phyloP scores from a whole-genome alignment of 2,888 invertebrate species.

The Drosophila anomelani region DNA sequence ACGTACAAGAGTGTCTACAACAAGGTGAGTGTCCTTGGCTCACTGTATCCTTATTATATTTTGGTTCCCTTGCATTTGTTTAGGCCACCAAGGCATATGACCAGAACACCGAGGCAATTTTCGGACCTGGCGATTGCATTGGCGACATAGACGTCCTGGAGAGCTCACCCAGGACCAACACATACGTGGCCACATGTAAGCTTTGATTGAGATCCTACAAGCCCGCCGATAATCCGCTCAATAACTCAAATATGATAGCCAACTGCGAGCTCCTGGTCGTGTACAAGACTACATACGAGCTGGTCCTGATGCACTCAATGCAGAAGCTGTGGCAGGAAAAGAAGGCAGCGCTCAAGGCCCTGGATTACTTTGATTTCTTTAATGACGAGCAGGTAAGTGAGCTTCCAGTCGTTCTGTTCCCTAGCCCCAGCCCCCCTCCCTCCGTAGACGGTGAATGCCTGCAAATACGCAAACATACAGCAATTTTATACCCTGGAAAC shows the following conservation, averaged over 20 bases:
- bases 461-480: constrained; percentile 68
- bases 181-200: constrained; percentile 62
- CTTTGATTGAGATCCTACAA: too few relatives aligned
- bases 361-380: constrained; percentile 81
- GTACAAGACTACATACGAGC: constrained; percentile 86
- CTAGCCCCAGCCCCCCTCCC: not conserved
- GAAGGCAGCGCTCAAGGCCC: constrained; percentile 68
- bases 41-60: too few relatives aligned
- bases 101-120: constrained; percentile 65
- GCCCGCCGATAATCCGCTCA: not conserved
- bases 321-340: constrained; percentile 80
- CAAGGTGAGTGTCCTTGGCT: constrained; percentile 56
- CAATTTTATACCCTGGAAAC: constrained; percentile 81
- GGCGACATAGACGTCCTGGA: constrained; percentile 81
- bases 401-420: too few relatives aligned
- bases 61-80: not conserved
- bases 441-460: constrained; percentile 65
- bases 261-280: constrained; percentile 88
- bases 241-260: constrained; percentile 74
- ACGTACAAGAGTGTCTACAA: constrained; percentile 73
- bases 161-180: constrained; percentile 54
- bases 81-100: constrained; percentile 25
- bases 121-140: constrained; percentile 79
- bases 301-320: constrained; percentile 74
- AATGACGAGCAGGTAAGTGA: constrained; percentile 72